These are phyloP conservation scores for Rhagoletis zephyria DNA, from an alignment of 1,140 invertebrate species.

Conservation along the genomic window DNA sequence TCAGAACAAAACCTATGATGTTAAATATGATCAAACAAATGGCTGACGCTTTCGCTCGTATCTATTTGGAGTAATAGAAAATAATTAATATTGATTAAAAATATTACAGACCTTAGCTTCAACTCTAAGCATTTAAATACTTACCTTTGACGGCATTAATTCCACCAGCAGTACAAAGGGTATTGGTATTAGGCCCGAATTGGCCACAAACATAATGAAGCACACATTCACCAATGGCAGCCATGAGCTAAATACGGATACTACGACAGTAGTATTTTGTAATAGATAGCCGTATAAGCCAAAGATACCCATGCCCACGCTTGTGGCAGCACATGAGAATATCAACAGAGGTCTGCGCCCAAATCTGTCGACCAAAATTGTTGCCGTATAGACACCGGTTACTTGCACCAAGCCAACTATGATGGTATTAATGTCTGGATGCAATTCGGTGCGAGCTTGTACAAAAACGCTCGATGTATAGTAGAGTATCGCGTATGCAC, in stretches of 20 bases:
- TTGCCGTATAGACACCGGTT: slow-evolving; percentile 71
- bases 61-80: slow-evolving; percentile 53
- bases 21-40: slow-evolving; percentile 65
- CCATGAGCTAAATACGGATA: slow-evolving; percentile 63
- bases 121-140: not conserved
- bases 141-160: slow-evolving; percentile 63
- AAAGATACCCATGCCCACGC: slow-evolving; percentile 61
- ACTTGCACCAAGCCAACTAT: slow-evolving; percentile 75
- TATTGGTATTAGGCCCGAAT: slow-evolving; percentile 65
- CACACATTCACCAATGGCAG: slow-evolving; percentile 64
- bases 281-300: slow-evolving; percentile 65
- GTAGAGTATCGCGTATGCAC: slow-evolving; percentile 67
- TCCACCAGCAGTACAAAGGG: slow-evolving; percentile 69
- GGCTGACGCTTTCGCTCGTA: slow-evolving; percentile 63
- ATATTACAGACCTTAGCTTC: not conserved
- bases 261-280: slow-evolving; percentile 60
- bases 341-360: slow-evolving; percentile 65
- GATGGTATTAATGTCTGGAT: slow-evolving; percentile 76
- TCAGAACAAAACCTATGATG: slow-evolving; percentile 63
- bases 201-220: slow-evolving; percentile 66
- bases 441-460: slow-evolving; percentile 76
- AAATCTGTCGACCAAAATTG: slow-evolving; percentile 66
- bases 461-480: slow-evolving; percentile 78
- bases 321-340: slow-evolving; percentile 62
- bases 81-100: not conserved